Base-by-base conservation (phyloP, 2,797 vertebrate genomes). In the Lophius americanus region DNA sequence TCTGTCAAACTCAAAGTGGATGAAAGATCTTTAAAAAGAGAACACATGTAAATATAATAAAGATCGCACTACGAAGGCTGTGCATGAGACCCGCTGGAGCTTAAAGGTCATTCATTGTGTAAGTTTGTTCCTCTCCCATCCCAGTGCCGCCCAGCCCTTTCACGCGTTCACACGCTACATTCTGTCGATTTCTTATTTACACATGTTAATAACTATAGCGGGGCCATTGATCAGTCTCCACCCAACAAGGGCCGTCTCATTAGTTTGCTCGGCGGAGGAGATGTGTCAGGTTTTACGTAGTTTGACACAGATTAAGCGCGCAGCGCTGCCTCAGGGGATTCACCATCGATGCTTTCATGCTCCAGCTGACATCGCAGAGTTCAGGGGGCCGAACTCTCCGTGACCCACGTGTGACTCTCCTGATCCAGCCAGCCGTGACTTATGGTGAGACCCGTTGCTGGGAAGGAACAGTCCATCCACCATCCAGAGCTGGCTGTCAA, bases 291-390 rank as follows among this genome's bases (percentile, higher is more conserved):
- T 51, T 85, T 41, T 54, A 61, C 68, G 73, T 12, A 71, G 78
- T 79, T 81, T 87, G 84, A 90, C 88, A 85, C 79, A 81, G 83
- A 90, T 89, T 89, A 79, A 80, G 52, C 8, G 2, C 78, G 80
- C 86, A 83, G 84, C 53, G 9, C 51, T 32, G 84, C 81, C 83
- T 67, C 11, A 5, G 68, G 83, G 84, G 73, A 36, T 3, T 43
- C 8, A 65, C 61, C 85, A 72, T 81, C 7, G 76, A 88, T 79
- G 81, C 68, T 11, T 69, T 68, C 73, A 68, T 74, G 88, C 85
- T 73, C 83, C 59, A 69, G 78, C 62, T 77, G 66, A 88, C 84
- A 87, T 83, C 38, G 8, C 6, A 66, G 76, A 88, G 88, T 90
- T 90, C 85, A 91, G 57, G 66, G 69, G 79, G 82, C 61, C 86